Percentiles rank a stretch among this genome's conserved stretches.
Evolutionary conservation across 2,113 vertebrate genomes (phyloP).

Genomic region (Catagonus wagneri): DNA sequence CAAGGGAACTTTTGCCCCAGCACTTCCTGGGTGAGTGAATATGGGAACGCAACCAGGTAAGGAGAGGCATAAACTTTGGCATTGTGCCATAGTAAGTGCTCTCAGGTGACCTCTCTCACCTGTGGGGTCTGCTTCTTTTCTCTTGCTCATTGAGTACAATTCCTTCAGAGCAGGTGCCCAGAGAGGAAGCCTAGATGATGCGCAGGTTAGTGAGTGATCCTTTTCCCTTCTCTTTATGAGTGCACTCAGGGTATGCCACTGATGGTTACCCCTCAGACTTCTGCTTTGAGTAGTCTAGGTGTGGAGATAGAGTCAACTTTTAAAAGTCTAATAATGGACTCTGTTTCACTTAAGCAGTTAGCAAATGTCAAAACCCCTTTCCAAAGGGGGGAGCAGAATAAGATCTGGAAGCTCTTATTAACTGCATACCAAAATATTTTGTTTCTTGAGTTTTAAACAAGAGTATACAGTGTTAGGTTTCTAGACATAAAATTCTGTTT

Average conservation of each 20-base stretch:
- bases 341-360: conserved; percentile 11
- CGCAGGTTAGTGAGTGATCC: background rate
- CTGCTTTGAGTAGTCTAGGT: background rate
- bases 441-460: conserved; percentile 11
- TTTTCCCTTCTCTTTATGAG: background rate
- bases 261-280: background rate
- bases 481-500: background rate
- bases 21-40: background rate
- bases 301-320: background rate
- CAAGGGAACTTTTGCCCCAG: background rate
- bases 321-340: conserved; percentile 9
- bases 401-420: background rate
- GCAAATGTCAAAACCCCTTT: conserved; percentile 20
- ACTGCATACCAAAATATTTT: conserved; percentile 41
- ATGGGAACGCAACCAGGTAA: rapidly evolving
- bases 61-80: background rate
- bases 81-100: background rate
- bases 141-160: background rate
- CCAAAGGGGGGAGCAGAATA: background rate
- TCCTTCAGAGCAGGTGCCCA: background rate
- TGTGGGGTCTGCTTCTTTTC: background rate
- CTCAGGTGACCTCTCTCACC: background rate
- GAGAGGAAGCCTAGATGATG: background rate
- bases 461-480: conserved; percentile 29
- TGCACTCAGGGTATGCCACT: rapidly evolving